Percentiles rank a stretch among this genome's conserved stretches.
phyloP scores from a whole-genome alignment of 1,140 invertebrate species.

The Heliconius congener region DNA sequence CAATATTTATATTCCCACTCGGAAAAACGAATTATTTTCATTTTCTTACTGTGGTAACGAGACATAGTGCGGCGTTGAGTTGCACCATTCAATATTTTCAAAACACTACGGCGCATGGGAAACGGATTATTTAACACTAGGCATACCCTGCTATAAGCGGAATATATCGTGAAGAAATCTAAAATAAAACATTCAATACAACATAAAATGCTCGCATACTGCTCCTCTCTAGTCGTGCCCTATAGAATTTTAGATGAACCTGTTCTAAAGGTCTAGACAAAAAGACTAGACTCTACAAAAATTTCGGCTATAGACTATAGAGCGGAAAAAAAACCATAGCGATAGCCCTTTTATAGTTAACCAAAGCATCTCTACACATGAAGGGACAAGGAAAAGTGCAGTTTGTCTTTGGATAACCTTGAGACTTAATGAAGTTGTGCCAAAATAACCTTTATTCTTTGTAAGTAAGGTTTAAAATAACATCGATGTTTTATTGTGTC shows the following conservation, averaged over 20 bases:
- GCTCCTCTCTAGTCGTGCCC: not conserved
- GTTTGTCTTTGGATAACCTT: conserved; percentile 48
- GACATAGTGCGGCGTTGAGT: not conserved
- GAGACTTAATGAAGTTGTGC: conserved; percentile 19
- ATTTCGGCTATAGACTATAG: conserved; percentile 6
- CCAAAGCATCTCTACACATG: conserved; percentile 11
- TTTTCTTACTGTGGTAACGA: too few relatives aligned
- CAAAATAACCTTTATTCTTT: conserved; percentile 10
- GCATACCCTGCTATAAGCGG: not conserved
- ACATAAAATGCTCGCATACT: not conserved
- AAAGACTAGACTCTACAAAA: conserved; percentile 13
- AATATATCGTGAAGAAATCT: not conserved
- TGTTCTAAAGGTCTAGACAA: conserved; percentile 5
- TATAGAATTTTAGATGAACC: conserved; percentile 8
- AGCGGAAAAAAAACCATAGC: not conserved
- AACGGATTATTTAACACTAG: not conserved
- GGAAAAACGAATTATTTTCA: too few relatives aligned
- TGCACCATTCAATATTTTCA: not conserved
- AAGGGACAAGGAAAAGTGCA: conserved; percentile 46
- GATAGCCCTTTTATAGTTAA: conserved; percentile 13
- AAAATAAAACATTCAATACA: not conserved
- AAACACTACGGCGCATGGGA: too few relatives aligned
- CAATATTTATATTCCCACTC: too few relatives aligned
- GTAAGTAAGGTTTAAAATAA: not conserved
- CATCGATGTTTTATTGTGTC: not conserved